Evolutionary conservation across 2,888 invertebrate species (phyloP).

Genomic region (Chloroclystis v-ata): DNA sequence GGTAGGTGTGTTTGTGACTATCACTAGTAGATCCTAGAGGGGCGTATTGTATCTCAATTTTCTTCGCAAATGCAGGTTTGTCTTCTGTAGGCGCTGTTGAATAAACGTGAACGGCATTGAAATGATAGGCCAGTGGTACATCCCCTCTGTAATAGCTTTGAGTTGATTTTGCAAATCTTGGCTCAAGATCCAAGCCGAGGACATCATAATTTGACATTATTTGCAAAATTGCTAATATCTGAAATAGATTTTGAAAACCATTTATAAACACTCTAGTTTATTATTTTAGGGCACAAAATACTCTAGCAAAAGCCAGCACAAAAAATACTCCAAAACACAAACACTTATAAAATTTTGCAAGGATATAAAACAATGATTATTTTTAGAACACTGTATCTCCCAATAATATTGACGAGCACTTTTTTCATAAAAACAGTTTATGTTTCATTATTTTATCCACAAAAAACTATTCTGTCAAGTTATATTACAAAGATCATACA

Average conservation of each 20-base stretch:
- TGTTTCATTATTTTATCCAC: no score
- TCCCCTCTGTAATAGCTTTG: constrained; percentile 37
- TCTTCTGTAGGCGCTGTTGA: constrained; percentile 22
- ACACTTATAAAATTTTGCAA: no score
- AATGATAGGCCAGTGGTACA: constrained; percentile 37
- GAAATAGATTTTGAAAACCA: no score
- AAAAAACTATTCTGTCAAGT: no score
- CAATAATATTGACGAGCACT: no score
- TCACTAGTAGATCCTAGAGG: not conserved
- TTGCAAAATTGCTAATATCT: constrained; percentile 30
- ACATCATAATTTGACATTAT: constrained; percentile 27
- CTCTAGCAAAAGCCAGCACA: no score
- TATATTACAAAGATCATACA: not conserved
- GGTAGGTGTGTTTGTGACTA: not conserved
- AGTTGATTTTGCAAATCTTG: constrained; percentile 33
- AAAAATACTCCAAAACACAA: no score
- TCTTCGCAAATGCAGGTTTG: constrained; percentile 1
- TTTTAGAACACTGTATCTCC: no score
- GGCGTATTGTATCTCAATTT: constrained; percentile 13
- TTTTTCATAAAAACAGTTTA: no score
- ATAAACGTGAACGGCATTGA: constrained; percentile 32
- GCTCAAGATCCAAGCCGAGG: constrained; percentile 2
- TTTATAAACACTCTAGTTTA: no score
- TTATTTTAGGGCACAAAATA: no score
- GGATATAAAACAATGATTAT: no score